phyloP scores from a whole-genome alignment of 2,797 vertebrate genomes.

The Sphenodon punctatus region DNA sequence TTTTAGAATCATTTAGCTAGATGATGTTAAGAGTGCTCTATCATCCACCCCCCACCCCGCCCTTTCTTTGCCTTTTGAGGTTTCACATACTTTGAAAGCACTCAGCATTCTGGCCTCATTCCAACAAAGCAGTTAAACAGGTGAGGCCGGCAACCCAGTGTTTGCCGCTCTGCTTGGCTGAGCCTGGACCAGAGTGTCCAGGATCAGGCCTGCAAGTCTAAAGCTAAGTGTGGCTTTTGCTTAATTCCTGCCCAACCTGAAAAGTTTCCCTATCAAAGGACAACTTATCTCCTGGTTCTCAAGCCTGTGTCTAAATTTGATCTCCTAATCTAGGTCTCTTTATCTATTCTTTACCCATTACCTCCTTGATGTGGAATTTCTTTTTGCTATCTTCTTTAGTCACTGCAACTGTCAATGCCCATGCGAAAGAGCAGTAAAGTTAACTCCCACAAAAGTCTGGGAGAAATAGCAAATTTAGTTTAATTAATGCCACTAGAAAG shows the following conservation, averaged over 20 bases:
- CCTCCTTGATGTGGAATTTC: slow-evolving; percentile 52
- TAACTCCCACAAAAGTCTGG: slow-evolving; percentile 44
- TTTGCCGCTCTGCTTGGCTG: neutral
- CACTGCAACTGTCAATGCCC: slow-evolving; percentile 56
- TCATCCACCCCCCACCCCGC: no score
- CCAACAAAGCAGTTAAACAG: no score
- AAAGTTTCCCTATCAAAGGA: neutral
- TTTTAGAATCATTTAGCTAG: slow-evolving; percentile 39
- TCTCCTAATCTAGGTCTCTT: slow-evolving; percentile 52
- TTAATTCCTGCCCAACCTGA: neutral
- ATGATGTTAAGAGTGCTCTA: no score
- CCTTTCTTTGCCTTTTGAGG: no score
- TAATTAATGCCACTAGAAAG: neutral
- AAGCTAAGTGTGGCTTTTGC: neutral
- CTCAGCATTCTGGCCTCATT: no score
- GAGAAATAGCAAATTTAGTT: slow-evolving; percentile 20
- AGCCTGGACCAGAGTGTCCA: neutral
- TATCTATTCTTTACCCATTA: slow-evolving; percentile 59
- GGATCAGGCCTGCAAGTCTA: neutral
- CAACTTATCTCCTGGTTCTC: slow-evolving; percentile 51
- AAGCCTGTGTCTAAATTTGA: slow-evolving; percentile 48
- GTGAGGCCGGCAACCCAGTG: no score
- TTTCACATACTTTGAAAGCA: no score
- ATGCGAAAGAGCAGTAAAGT: slow-evolving; percentile 63
- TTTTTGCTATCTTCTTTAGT: slow-evolving; percentile 49